A percentile compares a stretch with the other conserved stretches of the same genome.
These are phyloP conservation scores for Alloplasta piceator DNA, from an alignment of 2,888 invertebrate species.

Conservation along the genomic window DNA sequence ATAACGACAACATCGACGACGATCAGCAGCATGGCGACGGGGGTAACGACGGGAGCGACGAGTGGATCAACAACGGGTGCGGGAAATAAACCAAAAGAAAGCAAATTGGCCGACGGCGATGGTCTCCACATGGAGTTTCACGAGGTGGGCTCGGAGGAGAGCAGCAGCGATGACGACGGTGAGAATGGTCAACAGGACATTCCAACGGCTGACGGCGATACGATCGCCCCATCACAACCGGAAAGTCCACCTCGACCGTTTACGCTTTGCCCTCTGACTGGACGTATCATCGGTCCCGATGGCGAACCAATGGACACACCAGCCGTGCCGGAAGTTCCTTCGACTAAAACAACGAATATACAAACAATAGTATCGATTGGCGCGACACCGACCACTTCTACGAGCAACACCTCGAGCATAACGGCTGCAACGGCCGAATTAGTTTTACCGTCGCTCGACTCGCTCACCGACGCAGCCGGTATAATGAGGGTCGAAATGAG, in stretches of 20 bases:
- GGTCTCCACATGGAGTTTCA: slow-evolving; percentile 83
- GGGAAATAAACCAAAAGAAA: slow-evolving; percentile 79
- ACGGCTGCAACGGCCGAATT: slow-evolving; percentile 74
- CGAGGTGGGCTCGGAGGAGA: slow-evolving; percentile 83
- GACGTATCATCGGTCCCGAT: slow-evolving; percentile 82
- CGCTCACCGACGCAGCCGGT: slow-evolving; percentile 77
- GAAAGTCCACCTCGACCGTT: slow-evolving; percentile 88
- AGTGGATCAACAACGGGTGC: slow-evolving; percentile 57
- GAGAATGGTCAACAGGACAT: slow-evolving; percentile 85
- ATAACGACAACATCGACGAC: slow-evolving; percentile 24
- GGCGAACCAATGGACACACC: slow-evolving; percentile 81
- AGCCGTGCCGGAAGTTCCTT: slow-evolving; percentile 68
- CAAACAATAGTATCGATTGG: slow-evolving; percentile 50
- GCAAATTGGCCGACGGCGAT: slow-evolving; percentile 82
- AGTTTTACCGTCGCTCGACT: slow-evolving; percentile 80
- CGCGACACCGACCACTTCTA: slow-evolving; percentile 55
- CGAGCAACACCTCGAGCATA: slow-evolving; percentile 69
- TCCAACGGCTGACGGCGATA: slow-evolving; percentile 77
- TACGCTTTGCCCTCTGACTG: slow-evolving; percentile 89
- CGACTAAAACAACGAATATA: slow-evolving; percentile 55
- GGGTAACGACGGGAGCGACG: slow-evolving; percentile 54
- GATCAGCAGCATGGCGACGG: neutral
- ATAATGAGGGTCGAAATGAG: slow-evolving; percentile 85
- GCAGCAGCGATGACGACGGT: slow-evolving; percentile 84
- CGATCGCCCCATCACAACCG: slow-evolving; percentile 85